Conservation (phyloP, 2,888 invertebrate genomes). For the Sepioteuthis lessoniana region DNA sequence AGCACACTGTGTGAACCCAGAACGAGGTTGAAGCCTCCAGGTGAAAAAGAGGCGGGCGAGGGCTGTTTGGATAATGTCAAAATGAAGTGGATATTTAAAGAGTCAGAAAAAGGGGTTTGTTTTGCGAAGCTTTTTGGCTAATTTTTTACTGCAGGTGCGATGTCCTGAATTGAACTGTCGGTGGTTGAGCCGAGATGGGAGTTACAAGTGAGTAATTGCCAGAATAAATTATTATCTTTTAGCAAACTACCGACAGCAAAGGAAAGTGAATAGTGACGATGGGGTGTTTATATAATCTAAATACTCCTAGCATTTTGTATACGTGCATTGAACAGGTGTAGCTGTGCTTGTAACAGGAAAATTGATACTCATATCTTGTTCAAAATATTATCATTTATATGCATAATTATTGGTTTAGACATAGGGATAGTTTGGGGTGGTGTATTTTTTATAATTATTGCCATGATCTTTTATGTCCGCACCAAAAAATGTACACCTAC, state of each 20-base stretch:
- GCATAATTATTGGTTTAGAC: not conserved
- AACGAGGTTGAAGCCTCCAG: not conserved
- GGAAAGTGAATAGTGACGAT: not conserved
- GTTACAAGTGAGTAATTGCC: slow-evolving; percentile 33
- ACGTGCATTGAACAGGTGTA: not conserved
- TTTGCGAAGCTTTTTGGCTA: not conserved
- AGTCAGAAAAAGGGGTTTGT: not conserved
- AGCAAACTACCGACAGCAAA: not conserved
- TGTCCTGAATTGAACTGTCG: slow-evolving; percentile 33
- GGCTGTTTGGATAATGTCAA: slow-evolving; percentile 2
- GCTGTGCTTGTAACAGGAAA: not conserved
- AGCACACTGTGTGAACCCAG: not conserved
- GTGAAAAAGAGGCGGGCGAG: not conserved
- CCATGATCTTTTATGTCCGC: not conserved
- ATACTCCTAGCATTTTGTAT: not conserved
- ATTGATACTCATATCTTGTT: not conserved
- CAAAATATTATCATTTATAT: not conserved
- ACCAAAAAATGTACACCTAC: no score
- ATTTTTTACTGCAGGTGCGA: not conserved
- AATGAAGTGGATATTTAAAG: slow-evolving; percentile 8
- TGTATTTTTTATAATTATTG: not conserved
- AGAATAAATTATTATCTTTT: slow-evolving; percentile 9
- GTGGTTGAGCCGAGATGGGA: not conserved
- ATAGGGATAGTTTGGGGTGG: not conserved
- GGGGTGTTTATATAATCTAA: not conserved